These are phyloP conservation scores for Allobates femoralis DNA, from an alignment of 2,797 vertebrate species.

Conservation along the genomic window DNA sequence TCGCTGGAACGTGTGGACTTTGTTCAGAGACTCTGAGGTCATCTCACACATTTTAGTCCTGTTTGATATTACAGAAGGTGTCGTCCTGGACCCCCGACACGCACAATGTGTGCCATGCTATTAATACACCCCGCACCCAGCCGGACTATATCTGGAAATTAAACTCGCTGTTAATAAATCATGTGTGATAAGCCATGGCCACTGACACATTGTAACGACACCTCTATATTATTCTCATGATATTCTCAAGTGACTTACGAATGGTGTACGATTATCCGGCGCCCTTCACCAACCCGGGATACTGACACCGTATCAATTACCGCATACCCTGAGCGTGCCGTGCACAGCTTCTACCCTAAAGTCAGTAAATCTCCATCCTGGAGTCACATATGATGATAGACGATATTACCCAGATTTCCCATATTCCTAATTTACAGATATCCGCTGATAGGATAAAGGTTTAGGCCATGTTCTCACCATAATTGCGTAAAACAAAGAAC, in stretches of 20 bases:
- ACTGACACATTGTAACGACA: conserved; percentile 21
- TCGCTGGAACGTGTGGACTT: conserved; percentile 4
- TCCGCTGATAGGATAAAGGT: not conserved
- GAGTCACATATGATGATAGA: too few species aligned
- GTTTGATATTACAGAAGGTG: conserved; percentile 25
- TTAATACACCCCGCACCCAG: conserved; percentile 9
- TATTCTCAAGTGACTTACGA: conserved; percentile 13
- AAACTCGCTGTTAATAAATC: conserved; percentile 9
- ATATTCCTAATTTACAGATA: not conserved
- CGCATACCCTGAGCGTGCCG: not conserved
- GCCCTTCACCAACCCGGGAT: not conserved
- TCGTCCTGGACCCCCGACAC: not conserved
- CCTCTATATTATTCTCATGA: conserved; percentile 9
- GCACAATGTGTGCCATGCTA: conserved; percentile 31
- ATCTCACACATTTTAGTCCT: not conserved
- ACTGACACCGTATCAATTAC: not conserved
- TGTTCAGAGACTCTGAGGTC: not conserved
- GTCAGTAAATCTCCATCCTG: not conserved
- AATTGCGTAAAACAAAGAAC: too few species aligned
- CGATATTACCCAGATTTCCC: not conserved
- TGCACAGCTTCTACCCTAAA: not conserved
- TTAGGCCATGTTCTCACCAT: too few species aligned
- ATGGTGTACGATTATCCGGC: not conserved
- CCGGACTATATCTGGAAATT: conserved; percentile 48
- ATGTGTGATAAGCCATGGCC: not conserved